Conservation (phyloP, 92 coral and sea anemone genomes). For the Siderastrea siderea region DNA sequence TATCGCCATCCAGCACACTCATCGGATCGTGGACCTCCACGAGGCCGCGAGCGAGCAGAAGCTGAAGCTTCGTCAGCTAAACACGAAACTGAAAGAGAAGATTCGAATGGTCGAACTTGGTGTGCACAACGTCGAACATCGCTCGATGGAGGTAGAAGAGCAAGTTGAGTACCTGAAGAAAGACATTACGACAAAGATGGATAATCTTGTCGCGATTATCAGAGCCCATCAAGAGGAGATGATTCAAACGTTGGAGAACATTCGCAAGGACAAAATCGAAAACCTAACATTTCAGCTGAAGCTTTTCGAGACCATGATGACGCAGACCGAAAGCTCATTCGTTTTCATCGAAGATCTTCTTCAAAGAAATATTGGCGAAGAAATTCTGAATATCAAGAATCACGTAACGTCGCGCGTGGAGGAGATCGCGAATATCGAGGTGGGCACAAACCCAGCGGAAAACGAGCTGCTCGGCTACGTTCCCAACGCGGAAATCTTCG, state of each 20-base stretch:
- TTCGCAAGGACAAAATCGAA: constrained; percentile 87
- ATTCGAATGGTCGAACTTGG: constrained; percentile 81
- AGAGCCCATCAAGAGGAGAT: constrained; percentile 84
- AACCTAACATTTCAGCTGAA: constrained; percentile 83
- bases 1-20: constrained; percentile 92
- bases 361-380: constrained; percentile 84
- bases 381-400: constrained; percentile 83
- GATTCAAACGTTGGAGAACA: constrained; percentile 80
- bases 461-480: constrained; percentile 89
- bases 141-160: constrained; percentile 86
- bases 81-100: constrained; percentile 72
- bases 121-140: constrained; percentile 82
- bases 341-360: constrained; percentile 82
- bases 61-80: constrained; percentile 77
- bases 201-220: constrained; percentile 72
- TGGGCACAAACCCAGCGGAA: constrained; percentile 92
- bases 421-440: constrained; percentile 67
- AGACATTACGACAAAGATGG: constrained; percentile 89
- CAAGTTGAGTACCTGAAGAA: constrained; percentile 88
- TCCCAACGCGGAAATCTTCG: constrained; percentile 69
- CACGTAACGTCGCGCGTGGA: constrained; percentile 79
- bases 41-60: constrained; percentile 92
- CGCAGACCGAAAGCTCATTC: constrained; percentile 81
- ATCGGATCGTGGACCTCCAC: constrained; percentile 84
- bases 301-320: constrained; percentile 80